Percentiles rank a stretch among this genome's conserved stretches.
These are phyloP conservation scores for Picus viridis DNA, from an alignment of 2,797 vertebrate genomes.

Conservation along the genomic window DNA sequence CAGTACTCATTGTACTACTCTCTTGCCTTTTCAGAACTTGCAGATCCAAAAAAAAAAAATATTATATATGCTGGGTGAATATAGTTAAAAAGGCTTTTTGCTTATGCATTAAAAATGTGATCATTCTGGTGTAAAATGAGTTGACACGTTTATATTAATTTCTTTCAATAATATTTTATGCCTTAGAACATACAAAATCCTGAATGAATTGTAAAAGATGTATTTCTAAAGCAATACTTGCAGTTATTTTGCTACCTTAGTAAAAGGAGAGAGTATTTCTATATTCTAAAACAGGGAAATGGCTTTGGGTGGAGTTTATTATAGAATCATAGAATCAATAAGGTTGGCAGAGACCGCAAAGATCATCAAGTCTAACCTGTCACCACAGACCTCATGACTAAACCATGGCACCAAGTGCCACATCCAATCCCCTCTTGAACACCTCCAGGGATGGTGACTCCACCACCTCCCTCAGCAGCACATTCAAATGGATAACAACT, in stretches of 20 bases:
- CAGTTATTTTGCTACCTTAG: neutral
- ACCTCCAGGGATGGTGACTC: too few relatives aligned
- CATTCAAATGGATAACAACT: too few relatives aligned
- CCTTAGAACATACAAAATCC: neutral
- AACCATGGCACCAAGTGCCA: too few relatives aligned
- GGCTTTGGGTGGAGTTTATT: neutral
- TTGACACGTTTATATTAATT: neutral
- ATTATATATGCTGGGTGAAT: neutral
- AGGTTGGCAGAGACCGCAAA: too few relatives aligned
- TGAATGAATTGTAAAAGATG: neutral
- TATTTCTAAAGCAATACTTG: neutral
- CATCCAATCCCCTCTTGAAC: too few relatives aligned
- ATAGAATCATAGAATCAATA: too few relatives aligned
- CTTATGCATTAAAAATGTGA: neutral
- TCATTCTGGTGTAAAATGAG: neutral
- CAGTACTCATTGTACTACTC: neutral
- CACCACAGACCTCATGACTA: too few relatives aligned
- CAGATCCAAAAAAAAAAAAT: neutral
- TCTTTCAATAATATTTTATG: neutral
- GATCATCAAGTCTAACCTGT: too few relatives aligned
- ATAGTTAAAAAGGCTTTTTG: neutral
- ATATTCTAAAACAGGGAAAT: neutral
- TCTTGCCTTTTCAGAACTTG: neutral
- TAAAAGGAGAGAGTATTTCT: neutral
- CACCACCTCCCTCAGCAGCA: too few relatives aligned